Evolutionary conservation across 2,888 invertebrate species (phyloP), one percentile per base, ranked within the genome.

Genomic region (Spialia ferax): DNA sequence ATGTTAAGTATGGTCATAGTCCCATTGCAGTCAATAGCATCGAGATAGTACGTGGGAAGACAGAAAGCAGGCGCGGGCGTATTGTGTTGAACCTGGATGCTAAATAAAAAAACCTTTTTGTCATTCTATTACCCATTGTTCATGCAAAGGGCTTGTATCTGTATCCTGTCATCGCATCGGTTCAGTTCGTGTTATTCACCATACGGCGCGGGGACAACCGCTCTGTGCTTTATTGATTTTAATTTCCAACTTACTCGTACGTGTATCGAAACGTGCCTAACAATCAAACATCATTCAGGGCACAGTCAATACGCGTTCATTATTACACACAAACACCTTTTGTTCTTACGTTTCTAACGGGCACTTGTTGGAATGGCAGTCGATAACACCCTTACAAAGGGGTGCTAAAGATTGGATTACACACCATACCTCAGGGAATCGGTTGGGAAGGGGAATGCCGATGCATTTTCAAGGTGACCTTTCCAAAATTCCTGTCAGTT

Each of bases 91-190:
- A 81, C 75, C 81, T 85, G 85, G 81, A 84, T 85, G 84, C 82
- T 73, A 73, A 73, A 74, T 82, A 86, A 57, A 45, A 62, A 85
- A 86, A 78, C 74, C 75, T 85, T 85, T 89, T 90, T 89, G 89
- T 89, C 83, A 84, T 85, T 85, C 84, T 83, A 88, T 87, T 85
- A 85, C 85, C 85, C 85, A 89, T 91, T 91, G 89, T 91, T 84
- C 73, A 74, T 78, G 88, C 88, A 88, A 89, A 89, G 87, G 88
- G 82, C 85, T 78, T 79, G 85, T 67, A 84, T 86, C 59, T 64
- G 69, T 75, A 77, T 89, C 87, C 90, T 90, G 88, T 82, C 85
- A 85, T 86, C 83, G 85, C 85, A 85, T 86, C 83, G 85, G 81
- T 79, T 81, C 82, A 78, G 82, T 81, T 83, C 79, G 77, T 66